Conservation (phyloP, 2,113 vertebrate species). For the Pan troglodytes region NHGRI_mPanTro3-v2.1_pri NC_072415.2:25330001-25330500, state of each 20-base stretch:
- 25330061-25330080: neutral
- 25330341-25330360: slow-evolving; percentile 2
- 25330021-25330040: neutral
- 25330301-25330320: slow-evolving; percentile 14
- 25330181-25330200: neutral
- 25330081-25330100: neutral
- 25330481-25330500: neutral
- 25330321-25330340: neutral
- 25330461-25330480: neutral
- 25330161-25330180: neutral
- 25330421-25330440: neutral
- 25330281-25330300: neutral
- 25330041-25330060: neutral
- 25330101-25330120: neutral
- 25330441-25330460: neutral
- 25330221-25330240: neutral
- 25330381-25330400: neutral
- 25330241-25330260: slow-evolving; percentile 41
- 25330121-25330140: neutral
- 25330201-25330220: neutral
- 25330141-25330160: neutral
- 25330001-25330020: neutral
- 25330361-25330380: neutral
- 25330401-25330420: neutral
- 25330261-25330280: neutral